Base-by-base conservation (phyloP, 1,140 invertebrate genomes). In the Solenopsis invicta region DNA sequence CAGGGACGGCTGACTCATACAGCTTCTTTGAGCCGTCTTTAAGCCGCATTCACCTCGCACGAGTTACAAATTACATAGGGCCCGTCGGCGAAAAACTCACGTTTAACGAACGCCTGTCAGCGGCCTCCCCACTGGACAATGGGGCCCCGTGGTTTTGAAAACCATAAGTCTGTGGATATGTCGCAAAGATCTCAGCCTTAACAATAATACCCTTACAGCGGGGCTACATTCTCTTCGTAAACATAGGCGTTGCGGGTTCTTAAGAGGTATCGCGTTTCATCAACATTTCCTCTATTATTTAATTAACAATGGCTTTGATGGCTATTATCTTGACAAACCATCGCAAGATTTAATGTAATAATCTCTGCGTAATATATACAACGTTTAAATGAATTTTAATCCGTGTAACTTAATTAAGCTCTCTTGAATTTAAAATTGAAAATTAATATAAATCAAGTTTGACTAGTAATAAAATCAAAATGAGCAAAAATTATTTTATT, bases 31-130 rank as follows among this genome's bases (percentile, higher is more conserved):
- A 61, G 45, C 37, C 34, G 21, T 71, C 71, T 67, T 86, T 69
- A 37, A 61, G 56, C 66, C 88, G 75, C 54, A 71, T 88, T 76
- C 69, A 82, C 54, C 71, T 75, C 85, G 76, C 80, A 64, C 87
- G 56, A 78, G 86, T 89, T 89, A 77, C 88, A 78, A 85, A 89
- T 89, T 85, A 87, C 54, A 71, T 56, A 48, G 13, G 50, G 54
- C 62, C 62, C 9, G 48, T 78, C 37, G 72, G 41, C 45, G 69
- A 82, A 76, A 87, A 85, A 85, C 61, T 59, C 37, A 12, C 69
- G 29, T 76, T 56, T 61, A 75, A 85, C 86, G 50, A 84, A 89
- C 45, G 50, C 45, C 72, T 88, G 81, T 84, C 80, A 84, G 80
- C 80, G 54, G 54, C 54, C 62, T 61, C 52, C 54, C 29, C 54